These are phyloP conservation scores for Hipparchia semele DNA, from an alignment of 2,888 invertebrate species.

Conservation along the genomic window DNA sequence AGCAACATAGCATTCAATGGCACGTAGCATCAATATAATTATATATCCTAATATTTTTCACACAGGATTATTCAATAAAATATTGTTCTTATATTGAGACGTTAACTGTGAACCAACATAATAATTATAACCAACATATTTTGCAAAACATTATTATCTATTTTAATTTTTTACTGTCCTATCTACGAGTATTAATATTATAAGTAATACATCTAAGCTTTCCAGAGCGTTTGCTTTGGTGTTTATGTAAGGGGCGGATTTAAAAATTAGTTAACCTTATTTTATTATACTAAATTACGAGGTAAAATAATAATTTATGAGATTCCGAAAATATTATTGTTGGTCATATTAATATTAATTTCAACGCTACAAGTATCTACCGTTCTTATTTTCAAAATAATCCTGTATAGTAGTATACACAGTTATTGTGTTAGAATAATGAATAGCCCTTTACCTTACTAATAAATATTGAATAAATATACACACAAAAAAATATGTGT, in stretches of 20 bases:
- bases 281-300: not conserved
- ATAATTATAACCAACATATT: too few species aligned
- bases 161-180: not conserved
- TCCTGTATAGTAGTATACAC: not conserved
- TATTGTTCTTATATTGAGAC: too few species aligned
- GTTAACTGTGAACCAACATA: too few species aligned
- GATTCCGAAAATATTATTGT: not conserved
- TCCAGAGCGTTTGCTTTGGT: not conserved
- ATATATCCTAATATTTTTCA: not conserved
- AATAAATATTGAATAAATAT: not conserved
- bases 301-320: not conserved
- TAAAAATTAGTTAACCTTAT: not conserved
- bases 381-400: not conserved
- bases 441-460: not conserved
- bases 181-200: not conserved
- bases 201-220: not conserved
- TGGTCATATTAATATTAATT: not conserved
- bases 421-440: not conserved
- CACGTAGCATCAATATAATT: slow-evolving; percentile 33
- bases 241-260: slow-evolving; percentile 12
- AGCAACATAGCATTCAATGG: slow-evolving; percentile 28
- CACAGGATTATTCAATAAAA: not conserved
- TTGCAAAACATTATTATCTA: too few species aligned
- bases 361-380: not conserved
- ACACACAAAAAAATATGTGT: not conserved